A percentile compares a stretch with the other conserved stretches of the same genome.
phyloP scores from a whole-genome alignment of 2,888 invertebrate species.

The Caenorhabditis auriculariae region DNA sequence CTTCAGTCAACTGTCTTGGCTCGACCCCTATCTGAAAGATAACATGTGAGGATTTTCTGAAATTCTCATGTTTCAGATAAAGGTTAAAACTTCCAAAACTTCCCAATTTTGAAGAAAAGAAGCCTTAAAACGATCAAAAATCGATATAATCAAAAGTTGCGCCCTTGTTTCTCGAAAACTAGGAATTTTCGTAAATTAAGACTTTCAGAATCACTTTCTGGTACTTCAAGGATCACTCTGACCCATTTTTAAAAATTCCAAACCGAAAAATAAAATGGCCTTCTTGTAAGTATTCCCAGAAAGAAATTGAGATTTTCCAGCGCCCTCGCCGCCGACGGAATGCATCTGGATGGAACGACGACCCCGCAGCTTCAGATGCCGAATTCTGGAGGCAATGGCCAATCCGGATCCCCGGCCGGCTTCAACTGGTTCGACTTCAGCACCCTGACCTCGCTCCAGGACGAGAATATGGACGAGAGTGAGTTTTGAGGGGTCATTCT shows the following conservation, averaged over 20 bases:
- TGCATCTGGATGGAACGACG: too few relatives aligned
- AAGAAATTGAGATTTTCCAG: too few relatives aligned
- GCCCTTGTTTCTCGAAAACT: background rate
- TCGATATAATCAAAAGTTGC: background rate
- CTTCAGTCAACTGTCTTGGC: conserved; percentile 53
- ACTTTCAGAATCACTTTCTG: background rate
- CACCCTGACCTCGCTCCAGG: conserved; percentile 9
- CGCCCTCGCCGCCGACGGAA: conserved; percentile 18
- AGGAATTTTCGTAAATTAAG: background rate
- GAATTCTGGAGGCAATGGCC: too few relatives aligned
- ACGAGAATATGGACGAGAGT: conserved; percentile 23
- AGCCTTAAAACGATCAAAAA: too few relatives aligned
- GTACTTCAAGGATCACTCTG: too few relatives aligned
- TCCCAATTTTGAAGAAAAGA: conserved; percentile 5
- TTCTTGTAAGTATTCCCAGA: too few relatives aligned
- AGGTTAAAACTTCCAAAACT: too few relatives aligned
- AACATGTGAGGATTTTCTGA: conserved; percentile 33
- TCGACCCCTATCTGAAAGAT: conserved; percentile 58
- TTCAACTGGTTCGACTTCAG: conserved; percentile 26
- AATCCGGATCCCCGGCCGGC: conserved; percentile 4
- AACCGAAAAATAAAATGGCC: too few relatives aligned
- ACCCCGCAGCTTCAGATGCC: too few relatives aligned
- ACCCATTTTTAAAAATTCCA: background rate
- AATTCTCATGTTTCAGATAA: conserved; percentile 3
- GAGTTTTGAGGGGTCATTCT: too few relatives aligned